phyloP scores from a whole-genome alignment of 2,113 vertebrate species.

The Pseudonaja textilis region DNA sequence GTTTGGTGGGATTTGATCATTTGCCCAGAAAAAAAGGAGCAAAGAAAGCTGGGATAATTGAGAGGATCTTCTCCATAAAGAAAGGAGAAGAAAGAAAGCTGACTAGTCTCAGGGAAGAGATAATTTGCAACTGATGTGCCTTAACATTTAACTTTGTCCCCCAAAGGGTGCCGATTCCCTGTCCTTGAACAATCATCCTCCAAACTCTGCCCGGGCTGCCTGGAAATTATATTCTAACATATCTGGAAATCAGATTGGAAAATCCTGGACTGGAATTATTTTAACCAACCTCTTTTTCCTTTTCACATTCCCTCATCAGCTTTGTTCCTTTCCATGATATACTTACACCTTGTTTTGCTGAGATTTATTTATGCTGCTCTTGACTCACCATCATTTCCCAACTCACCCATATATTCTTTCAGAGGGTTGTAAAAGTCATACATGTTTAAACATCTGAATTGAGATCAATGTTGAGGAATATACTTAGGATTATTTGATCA shows the following conservation, averaged over 20 bases:
- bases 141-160: background rate
- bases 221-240: background rate
- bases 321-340: background rate
- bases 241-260: background rate
- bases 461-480: background rate
- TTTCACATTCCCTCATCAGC: background rate
- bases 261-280: background rate
- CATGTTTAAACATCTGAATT: background rate
- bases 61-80: background rate
- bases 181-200: background rate
- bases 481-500: background rate
- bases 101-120: background rate
- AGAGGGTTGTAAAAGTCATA: background rate
- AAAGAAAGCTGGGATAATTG: background rate
- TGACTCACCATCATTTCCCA: background rate
- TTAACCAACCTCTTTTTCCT: background rate
- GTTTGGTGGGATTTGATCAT: background rate
- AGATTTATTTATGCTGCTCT: fast-evolving
- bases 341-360: background rate
- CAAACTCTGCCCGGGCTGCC: background rate
- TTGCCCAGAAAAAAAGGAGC: background rate
- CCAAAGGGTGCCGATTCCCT: background rate
- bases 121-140: background rate
- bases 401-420: background rate
- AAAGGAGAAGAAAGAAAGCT: background rate